Base-by-base conservation (phyloP, 2,797 vertebrate genomes). In the Parauchenoglanis punctatus region DNA sequence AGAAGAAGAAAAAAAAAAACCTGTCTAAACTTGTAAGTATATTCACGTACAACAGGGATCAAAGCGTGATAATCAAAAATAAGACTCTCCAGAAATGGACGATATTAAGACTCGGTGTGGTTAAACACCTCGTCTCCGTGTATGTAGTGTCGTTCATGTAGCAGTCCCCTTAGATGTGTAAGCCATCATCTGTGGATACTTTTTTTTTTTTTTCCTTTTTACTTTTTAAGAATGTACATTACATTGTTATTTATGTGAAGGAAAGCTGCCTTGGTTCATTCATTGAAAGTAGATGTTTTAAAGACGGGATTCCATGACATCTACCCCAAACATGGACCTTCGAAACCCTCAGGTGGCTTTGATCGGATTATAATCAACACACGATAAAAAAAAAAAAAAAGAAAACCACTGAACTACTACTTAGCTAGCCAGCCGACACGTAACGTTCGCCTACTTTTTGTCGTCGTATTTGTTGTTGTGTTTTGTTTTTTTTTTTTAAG, bases 181-280 rank as follows among this genome's bases (percentile, higher is more conserved):
- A 58, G 75, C 85, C 93, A 56, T 86, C 82, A 59, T 90, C 86
- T 76, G 68, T 86, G 59, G 89, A 92, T 87, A 92, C 35, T 40
- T 87, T 93, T 86, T 91, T 56, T 87, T 49, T 49, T 49, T 49
- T 49, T 58, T 61, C 76, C 61, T 82, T 86, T 88, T 85, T 87
- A 83, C 78, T 84, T 89, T 90, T 89, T 86, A 94, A 85, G 91
- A 94, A 95, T 95, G 94, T 95, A 94, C 92, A 93, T 76, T 94
- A 93, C 94, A 93, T 94, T 95, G 92, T 96, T 97, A 97, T 97
- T 97, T 97, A 97, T 97, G 95, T 94, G 91, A 94, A 93, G 94
- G 94, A 92, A 91, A 94, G 92, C 96, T 93, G 93, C 94, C 90
- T 94, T 92, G 90, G 92, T 94, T 92, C 93, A 95, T 95, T 93